Evolutionary conservation across 2,113 vertebrate species (phyloP).

Genomic region (Charadrius vociferus): DNA sequence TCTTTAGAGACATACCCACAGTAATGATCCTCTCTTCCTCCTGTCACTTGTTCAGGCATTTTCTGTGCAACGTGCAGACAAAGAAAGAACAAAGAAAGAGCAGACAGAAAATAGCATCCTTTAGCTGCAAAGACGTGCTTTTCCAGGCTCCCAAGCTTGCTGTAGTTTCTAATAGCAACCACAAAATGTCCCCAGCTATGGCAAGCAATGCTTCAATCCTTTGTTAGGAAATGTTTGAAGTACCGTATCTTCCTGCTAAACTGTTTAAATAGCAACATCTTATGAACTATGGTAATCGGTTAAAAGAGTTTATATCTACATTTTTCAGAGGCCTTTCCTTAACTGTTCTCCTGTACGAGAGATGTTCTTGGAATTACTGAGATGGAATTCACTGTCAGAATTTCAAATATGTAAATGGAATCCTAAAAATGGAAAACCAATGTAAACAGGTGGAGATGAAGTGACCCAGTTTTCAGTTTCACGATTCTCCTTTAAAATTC

Average conservation of each 20-base stretch:
- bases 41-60: neutral
- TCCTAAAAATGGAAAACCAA: neutral
- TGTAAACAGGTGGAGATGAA: too few species aligned
- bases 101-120: slow-evolving; percentile 23
- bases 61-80: neutral
- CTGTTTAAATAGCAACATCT: slow-evolving; percentile 16
- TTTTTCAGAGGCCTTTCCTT: slow-evolving; percentile 2
- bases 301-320: neutral
- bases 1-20: neutral
- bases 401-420: neutral
- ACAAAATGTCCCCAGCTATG: slow-evolving; percentile 24
- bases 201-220: slow-evolving; percentile 25
- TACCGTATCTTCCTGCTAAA: neutral
- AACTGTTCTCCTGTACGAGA: neutral
- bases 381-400: neutral
- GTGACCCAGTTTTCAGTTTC: too few species aligned
- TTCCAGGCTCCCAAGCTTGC: slow-evolving; percentile 39
- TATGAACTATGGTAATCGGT: neutral
- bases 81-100: neutral
- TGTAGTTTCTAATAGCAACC: slow-evolving; percentile 74
- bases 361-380: neutral
- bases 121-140: neutral
- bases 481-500: too few species aligned
- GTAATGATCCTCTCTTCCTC: neutral
- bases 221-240: slow-evolving; percentile 41